A percentile compares a stretch with the other conserved stretches of the same genome.
phyloP scores from a whole-genome alignment of 2,888 invertebrate species.

The Philopedon plagiatum region DNA sequence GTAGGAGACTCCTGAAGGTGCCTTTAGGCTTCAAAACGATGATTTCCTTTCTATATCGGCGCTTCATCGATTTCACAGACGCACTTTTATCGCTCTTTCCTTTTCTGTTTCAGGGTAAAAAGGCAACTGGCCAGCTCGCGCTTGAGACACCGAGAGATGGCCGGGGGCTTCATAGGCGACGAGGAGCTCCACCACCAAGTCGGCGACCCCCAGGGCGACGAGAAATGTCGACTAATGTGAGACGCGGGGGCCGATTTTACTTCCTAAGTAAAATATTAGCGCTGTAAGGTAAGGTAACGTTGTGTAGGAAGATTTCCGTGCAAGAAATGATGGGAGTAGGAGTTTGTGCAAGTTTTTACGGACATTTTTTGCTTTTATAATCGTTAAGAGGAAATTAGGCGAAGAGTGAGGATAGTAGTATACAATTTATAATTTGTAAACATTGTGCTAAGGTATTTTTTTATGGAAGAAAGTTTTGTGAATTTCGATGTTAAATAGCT shows the following conservation, averaged over 20 bases:
- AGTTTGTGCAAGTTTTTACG: neutral
- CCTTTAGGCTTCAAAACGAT: neutral
- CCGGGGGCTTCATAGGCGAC: constrained; percentile 65
- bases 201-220: constrained; percentile 71
- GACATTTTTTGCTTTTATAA: too few species aligned
- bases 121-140: constrained; percentile 70
- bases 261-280: neutral
- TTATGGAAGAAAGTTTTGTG: too few species aligned
- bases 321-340: constrained; percentile 17
- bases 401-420: too few species aligned
- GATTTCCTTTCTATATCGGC: too few species aligned
- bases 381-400: too few species aligned
- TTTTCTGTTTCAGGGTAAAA: constrained; percentile 58
- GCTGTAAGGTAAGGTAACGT: constrained; percentile 30
- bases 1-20: too few species aligned
- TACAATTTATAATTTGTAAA: too few species aligned
- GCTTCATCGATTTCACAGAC: too few species aligned
- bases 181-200: constrained; percentile 73
- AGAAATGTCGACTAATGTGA: constrained; percentile 74
- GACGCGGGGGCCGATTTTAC: neutral
- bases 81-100: neutral
- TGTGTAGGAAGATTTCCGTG: constrained; percentile 6
- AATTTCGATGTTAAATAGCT: too few species aligned
- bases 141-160: constrained; percentile 71
- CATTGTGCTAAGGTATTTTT: too few species aligned